Evolutionary conservation across 2,888 invertebrate species (phyloP), one percentile per base, ranked within the genome.

Genomic region (Cheilosia impressa): DNA sequence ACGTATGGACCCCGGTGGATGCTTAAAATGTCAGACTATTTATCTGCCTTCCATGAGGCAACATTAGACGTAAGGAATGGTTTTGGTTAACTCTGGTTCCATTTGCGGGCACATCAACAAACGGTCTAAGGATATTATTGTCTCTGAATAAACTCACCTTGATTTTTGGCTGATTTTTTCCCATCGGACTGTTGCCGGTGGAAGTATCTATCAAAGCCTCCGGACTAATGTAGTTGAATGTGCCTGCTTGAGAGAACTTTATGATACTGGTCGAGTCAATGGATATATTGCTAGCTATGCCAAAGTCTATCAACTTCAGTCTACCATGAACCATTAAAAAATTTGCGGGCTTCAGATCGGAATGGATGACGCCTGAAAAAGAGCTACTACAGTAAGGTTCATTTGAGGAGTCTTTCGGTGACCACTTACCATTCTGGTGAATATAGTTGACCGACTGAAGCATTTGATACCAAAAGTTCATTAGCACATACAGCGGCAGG

Each of bases 271-370:
- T 99, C 91, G 96, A 96, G 92, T 99, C 98, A 75, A 94, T 94
- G 88, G 96, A 96, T 88, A 99, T 94, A 66, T 96, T 95, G 58
- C 97, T 96, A 60, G 99, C 97, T 90, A 99, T 98, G 69, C 99
- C 99, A 93, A 99, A 99, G 93, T 99, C 99, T 88, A 99, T 99
- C 77, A 99, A 93, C 93, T 99, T 99, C 72, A 99, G 92, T 53
- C 96, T 94, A 2, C 96, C 97, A 87, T 95, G 94, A 6, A 97
- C 96, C 90, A 98, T 93, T 52, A 99, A 93, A 92, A 99, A 99
- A 93, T 99, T 99, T 0, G 98, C 98, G 0, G 99, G 99, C 92
- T 99, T 99, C 88, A 99, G 93, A 92, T 99, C 99, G 0, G 98
- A 97, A 93, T 99, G 99, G 88, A 99, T 97, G 2, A 99, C 97